Evolutionary conservation across 2,113 vertebrate genomes (phyloP).

Genomic region (Esox niger): DNA sequence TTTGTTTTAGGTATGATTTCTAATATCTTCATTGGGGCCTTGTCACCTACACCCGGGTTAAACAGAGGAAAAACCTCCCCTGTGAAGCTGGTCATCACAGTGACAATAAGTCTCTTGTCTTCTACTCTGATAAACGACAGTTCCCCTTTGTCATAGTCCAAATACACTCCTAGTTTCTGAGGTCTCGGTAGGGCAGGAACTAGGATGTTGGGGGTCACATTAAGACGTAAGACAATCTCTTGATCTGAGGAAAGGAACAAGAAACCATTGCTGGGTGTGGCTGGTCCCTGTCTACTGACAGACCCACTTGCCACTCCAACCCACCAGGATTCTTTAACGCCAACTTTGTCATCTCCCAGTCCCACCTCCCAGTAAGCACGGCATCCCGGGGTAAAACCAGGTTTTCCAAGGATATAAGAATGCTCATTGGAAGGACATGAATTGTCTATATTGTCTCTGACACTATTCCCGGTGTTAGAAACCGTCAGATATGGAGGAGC

Average conservation of each 20-base stretch:
- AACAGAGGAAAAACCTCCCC: slow-evolving; percentile 57
- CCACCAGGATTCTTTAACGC: slow-evolving; percentile 58
- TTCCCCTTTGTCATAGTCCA: slow-evolving; percentile 34
- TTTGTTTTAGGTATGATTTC: not conserved
- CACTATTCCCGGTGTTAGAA: accelerated
- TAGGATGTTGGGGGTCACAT: not conserved
- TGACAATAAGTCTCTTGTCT: slow-evolving; percentile 19
- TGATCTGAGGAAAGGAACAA: slow-evolving; percentile 57
- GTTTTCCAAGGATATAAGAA: too few relatives aligned
- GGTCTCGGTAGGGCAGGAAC: slow-evolving; percentile 12
- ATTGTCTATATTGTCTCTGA: too few relatives aligned
- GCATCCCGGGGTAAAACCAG: slow-evolving; percentile 12
- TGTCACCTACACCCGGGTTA: slow-evolving; percentile 52
- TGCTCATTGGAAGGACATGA: too few relatives aligned
- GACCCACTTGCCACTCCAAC: too few relatives aligned
- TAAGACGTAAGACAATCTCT: slow-evolving; percentile 21
- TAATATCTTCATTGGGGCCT: not conserved
- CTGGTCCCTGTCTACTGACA: slow-evolving; percentile 5
- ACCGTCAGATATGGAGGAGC: not conserved
- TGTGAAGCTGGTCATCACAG: slow-evolving; percentile 16
- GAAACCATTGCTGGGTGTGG: too few relatives aligned
- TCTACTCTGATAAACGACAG: slow-evolving; percentile 58
- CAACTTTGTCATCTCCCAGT: too few relatives aligned
- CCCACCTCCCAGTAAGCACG: too few relatives aligned
- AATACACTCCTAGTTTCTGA: slow-evolving; percentile 47